These are phyloP conservation scores for Engraulis encrasicolus DNA, from an alignment of 2,113 vertebrate species.

Conservation along the genomic window DNA sequence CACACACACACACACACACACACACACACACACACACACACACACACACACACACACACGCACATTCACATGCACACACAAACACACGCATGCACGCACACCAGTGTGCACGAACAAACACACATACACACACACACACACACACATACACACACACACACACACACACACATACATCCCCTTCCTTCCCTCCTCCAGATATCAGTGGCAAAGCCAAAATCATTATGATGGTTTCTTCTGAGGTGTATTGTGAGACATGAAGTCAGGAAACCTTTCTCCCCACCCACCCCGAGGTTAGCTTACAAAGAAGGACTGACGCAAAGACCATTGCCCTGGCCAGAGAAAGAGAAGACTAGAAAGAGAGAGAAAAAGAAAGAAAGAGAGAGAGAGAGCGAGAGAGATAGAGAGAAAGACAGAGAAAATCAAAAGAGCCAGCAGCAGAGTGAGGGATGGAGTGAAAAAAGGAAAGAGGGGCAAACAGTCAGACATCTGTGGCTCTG, in stretches of 20 bases:
- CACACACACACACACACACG: no score
- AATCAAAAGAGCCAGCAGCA: slow-evolving; percentile 23
- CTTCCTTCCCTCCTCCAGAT: not conserved
- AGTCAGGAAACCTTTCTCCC: slow-evolving; percentile 70
- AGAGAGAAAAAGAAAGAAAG: slow-evolving; percentile 2
- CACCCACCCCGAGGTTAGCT: slow-evolving; percentile 61
- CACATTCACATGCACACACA: no score
- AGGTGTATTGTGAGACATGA: slow-evolving; percentile 68
- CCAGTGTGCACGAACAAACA: no score
- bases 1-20: no score
- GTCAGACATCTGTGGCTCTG: slow-evolving; percentile 50
- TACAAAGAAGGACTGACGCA: no score
- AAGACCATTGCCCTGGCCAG: slow-evolving; percentile 48
- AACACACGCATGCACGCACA: no score
- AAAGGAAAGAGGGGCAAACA: slow-evolving; percentile 38
- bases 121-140: no score
- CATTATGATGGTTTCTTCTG: slow-evolving; percentile 60
- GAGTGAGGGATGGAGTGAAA: slow-evolving; percentile 36
- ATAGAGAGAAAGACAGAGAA: not conserved
- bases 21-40: no score
- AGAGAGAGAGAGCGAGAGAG: not conserved
- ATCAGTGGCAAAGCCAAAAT: not conserved
- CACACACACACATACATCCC: not conserved
- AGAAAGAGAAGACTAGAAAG: slow-evolving; percentile 31
- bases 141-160: no score